Evolutionary conservation across 2,888 invertebrate species (phyloP), one percentile per base, ranked within the genome.

Genomic region (Aspidiotus destructor): DNA sequence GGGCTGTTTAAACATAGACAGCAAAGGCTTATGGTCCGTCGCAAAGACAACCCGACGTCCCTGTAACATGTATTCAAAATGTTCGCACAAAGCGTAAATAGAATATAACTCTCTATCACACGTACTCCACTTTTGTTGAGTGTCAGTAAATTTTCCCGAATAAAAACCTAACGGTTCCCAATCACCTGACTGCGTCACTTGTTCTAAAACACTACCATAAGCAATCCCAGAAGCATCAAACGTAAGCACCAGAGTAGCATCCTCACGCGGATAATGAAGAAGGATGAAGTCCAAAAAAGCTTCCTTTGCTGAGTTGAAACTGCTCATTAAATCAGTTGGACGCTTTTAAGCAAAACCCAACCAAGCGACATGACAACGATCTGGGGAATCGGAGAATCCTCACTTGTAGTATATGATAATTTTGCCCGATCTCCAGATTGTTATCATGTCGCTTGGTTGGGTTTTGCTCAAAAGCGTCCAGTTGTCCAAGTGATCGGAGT

Each of bases 31-130:
- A 52, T 69, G 62, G 17, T 52, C 41, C 9, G 58, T 68, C 11
- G 62, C 15, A n/a, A 62, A 28, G 15, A 6, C 57, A 40, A 62
- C 42, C n/a, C n/a, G n/a, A n/a, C n/a, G n/a, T n/a, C 58, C 54
- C 57, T 58, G 63, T 8, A 70, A 15, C 53, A 60, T 57, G 16
- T 8, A 13, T 15, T 57, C 58, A 52, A 69, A 70, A 8, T 44
- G 15, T 40, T 42, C 13, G 10, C 40, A 52, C 10, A 41, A 53
- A 13, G 60, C 54, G 41, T 74, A 28, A 76, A 68, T 11, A 73
- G 70, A 9, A 15, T 44, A n/a, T 10, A 63, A 17, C 40, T 60
- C 41, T 3, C 11, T 17, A 40, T 58, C 41, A 42, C 53, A 69
- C 5, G 53, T 28, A 16, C 13, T 15, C 44, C 44, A 55, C 11